Evolutionary conservation across 2,113 vertebrate species (phyloP).

Genomic region (Ictalurus punctatus): DNA sequence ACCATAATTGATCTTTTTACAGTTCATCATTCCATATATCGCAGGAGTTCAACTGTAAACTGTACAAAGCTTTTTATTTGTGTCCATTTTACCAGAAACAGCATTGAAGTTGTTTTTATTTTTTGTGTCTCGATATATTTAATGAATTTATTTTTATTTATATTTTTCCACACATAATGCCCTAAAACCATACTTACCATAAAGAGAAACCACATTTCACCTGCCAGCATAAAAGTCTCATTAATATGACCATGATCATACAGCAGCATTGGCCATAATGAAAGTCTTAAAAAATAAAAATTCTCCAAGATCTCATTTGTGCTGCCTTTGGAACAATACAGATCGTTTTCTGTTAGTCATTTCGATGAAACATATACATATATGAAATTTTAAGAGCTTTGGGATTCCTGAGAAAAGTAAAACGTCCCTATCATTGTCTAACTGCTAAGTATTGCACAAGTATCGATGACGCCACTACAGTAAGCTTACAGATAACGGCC

Average conservation of each 20-base stretch:
- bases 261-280: constrained; percentile 2
- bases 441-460: constrained; percentile 49
- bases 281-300: constrained; percentile 32
- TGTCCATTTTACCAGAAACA: not conserved
- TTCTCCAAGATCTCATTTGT: constrained; percentile 36
- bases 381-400: constrained; percentile 29
- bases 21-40: constrained; percentile 17
- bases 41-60: constrained; percentile 5
- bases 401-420: constrained; percentile 68
- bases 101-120: not conserved
- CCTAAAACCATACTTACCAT: constrained; percentile 11
- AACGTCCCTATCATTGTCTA: constrained; percentile 12
- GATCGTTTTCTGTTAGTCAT: not conserved
- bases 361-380: not conserved
- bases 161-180: constrained; percentile 43
- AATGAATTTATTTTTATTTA: constrained; percentile 39
- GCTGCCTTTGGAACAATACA: constrained; percentile 42
- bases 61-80: constrained; percentile 13
- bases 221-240: constrained; percentile 20
- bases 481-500: constrained; percentile 16
- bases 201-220: constrained; percentile 13
- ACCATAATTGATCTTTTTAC: constrained; percentile 7
- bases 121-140: constrained; percentile 26
- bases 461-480: constrained; percentile 10
- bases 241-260: not conserved